Base-by-base conservation (phyloP, 2,797 vertebrate species). In the Intellagama lesueurii region DNA sequence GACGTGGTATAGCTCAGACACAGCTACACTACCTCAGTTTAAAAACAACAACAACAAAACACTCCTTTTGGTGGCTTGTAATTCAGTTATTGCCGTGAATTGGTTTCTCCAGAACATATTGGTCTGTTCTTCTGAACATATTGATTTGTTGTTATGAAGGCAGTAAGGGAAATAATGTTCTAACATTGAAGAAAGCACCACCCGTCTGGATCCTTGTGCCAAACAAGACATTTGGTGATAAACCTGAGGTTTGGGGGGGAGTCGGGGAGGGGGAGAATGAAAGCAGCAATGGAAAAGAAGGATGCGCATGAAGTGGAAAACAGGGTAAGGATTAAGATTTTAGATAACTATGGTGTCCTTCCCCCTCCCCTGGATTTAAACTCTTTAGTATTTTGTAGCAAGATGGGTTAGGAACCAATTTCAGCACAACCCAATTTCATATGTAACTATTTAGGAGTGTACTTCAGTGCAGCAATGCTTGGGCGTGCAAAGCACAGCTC, bases 51-150 rank as follows among this genome's bases (percentile, higher is more conserved):
- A 85, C 91, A 40, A 40, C 40, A 90, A 40, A 87, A 66, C 85
- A 86, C 14, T 26, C 60, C 70, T 79, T 91, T 86, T 79, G 64
- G 24, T 89, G 89, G 8, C 77, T 56, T 93, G 35, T 5, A 47
- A 89, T 94, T 94, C 94, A 93, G 91, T 94, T 95, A 92, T 7
- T 92, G 28, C 47, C 88, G 84, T 76, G 16, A 81, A 91, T 89
- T 82, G 82, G 5, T 90, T 72, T 85, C 12, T 16, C 40, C 30
- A 44, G 52, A 52, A 52, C 52, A 52, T 52, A 64, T 64, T 64
- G 60, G 14, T 12, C 4, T 17, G 11, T 30, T 82, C 52, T 89
- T 26, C 14, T 86, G 72, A 85, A 88, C 28, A 60, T 89, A 87
- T 92, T 90, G 4, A 7, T 88, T 30, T 44, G 87, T 5, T 82